phyloP scores from a whole-genome alignment of 2,888 invertebrate species.

The Mythimna pallens region DNA sequence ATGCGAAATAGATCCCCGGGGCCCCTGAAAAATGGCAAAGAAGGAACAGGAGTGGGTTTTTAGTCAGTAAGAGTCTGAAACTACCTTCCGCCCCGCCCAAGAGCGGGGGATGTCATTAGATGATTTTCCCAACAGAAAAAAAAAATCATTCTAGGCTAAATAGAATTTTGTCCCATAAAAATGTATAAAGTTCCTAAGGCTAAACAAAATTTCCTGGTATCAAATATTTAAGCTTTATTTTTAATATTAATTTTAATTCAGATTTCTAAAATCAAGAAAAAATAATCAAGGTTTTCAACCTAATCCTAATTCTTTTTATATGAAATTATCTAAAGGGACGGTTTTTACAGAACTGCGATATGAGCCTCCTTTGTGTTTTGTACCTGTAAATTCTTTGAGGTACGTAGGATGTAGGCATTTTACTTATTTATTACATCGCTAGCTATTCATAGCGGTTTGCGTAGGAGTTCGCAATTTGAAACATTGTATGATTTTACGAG shows the following conservation, averaged over 20 bases:
- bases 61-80: too few species aligned
- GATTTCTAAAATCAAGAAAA: neutral
- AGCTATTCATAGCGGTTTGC: conserved; percentile 22
- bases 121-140: too few species aligned
- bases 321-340: neutral
- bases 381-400: conserved; percentile 19
- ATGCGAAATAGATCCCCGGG: too few species aligned
- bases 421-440: conserved; percentile 30
- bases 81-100: too few species aligned
- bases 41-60: too few species aligned
- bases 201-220: too few species aligned
- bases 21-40: too few species aligned
- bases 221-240: neutral
- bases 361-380: conserved; percentile 17
- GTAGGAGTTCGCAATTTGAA: conserved; percentile 16
- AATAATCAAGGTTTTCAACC: neutral
- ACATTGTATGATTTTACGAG: conserved; percentile 21
- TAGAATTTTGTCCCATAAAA: too few species aligned
- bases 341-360: conserved; percentile 1
- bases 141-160: too few species aligned
- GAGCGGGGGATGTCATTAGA: too few species aligned
- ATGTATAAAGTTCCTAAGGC: too few species aligned
- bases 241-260: neutral
- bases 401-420: conserved; percentile 29
- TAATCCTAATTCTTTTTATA: neutral